Conservation (phyloP, 2,797 vertebrate species). For the Hydrophis major region DNA sequence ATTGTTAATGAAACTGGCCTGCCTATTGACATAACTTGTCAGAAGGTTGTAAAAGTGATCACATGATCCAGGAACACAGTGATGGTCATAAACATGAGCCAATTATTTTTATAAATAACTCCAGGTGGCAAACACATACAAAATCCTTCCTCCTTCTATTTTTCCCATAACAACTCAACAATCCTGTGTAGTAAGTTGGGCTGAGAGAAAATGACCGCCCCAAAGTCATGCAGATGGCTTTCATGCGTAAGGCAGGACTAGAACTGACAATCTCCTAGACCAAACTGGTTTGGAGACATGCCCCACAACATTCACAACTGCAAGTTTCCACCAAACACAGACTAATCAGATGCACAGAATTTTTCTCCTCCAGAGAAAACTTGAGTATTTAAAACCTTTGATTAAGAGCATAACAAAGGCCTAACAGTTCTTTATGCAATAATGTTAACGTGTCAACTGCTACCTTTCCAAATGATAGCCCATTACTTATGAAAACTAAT, state of each 20-base stretch:
- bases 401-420: not conserved
- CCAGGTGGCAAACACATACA: too few relatives aligned
- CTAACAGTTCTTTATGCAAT: not conserved
- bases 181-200: not conserved
- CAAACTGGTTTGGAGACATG: not conserved
- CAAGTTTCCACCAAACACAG: not conserved
- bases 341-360: not conserved
- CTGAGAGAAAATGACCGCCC: not conserved
- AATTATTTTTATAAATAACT: not conserved
- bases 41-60: too few relatives aligned
- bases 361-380: not conserved
- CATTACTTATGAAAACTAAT: not conserved
- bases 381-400: not conserved
- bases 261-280: not conserved
- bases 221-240: not conserved
- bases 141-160: not conserved
- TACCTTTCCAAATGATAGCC: not conserved
- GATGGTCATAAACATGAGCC: not conserved
- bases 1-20: not conserved
- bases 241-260: not conserved
- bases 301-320: not conserved
- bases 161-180: not conserved
- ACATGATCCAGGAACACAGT: not conserved
- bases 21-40: not conserved
- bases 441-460: not conserved